phyloP scores from a whole-genome alignment of 1,140 invertebrate species.

The Cherax destructor region DNA sequence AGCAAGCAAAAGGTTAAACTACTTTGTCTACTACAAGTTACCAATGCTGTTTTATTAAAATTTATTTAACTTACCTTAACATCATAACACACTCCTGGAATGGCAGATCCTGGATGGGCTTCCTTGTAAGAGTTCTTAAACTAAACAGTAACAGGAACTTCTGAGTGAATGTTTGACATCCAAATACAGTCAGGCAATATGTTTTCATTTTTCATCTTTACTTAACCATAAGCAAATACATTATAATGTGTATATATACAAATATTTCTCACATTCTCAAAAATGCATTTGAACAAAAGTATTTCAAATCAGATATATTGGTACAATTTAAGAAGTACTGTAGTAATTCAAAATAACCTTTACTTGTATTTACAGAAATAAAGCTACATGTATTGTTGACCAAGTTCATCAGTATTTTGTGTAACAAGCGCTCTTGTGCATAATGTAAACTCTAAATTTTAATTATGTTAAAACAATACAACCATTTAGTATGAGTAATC shows the following conservation, averaged over 20 bases:
- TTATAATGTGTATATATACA: background rate
- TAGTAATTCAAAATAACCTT: too few species aligned
- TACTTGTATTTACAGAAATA: too few species aligned
- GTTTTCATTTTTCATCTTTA: background rate
- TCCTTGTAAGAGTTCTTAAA: background rate
- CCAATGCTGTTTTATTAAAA: background rate
- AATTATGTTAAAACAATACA: too few species aligned
- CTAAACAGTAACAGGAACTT: background rate
- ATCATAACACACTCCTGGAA: background rate
- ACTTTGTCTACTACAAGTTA: background rate
- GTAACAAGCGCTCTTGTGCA: too few species aligned
- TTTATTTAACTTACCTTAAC: background rate
- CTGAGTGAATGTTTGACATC: background rate
- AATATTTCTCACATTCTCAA: background rate
- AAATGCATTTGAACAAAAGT: background rate
- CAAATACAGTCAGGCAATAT: background rate
- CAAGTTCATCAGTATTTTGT: too few species aligned
- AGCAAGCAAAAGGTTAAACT: conserved; percentile 24
- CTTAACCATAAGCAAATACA: background rate
- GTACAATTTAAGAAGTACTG: too few species aligned
- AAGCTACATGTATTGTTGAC: too few species aligned
- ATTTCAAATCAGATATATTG: too few species aligned
- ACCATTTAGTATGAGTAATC: too few species aligned
- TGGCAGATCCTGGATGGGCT: background rate
- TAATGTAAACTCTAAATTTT: too few species aligned